These are phyloP conservation scores for Leptopilina drosophilae DNA, from an alignment of 2,888 invertebrate genomes.

Conservation along the genomic window DNA sequence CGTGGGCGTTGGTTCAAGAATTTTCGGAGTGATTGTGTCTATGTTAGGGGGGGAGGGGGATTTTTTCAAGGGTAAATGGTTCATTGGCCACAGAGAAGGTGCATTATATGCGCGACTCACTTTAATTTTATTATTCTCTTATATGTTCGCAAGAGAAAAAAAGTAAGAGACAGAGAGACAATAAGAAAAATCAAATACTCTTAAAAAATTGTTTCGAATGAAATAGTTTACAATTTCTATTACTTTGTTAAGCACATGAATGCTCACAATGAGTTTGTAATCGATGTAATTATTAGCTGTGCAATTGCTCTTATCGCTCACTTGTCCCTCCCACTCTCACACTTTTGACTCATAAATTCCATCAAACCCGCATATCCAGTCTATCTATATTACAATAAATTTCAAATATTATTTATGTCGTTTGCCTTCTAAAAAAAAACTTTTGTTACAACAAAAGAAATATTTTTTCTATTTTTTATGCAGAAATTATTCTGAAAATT, in stretches of 20 bases:
- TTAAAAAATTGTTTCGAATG: no score
- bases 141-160: conserved; percentile 65
- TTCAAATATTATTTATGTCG: no score
- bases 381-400: no score
- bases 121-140: conserved; percentile 60
- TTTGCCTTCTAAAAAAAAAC: background rate
- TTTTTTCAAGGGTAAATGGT: conserved; percentile 36
- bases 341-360: conserved; percentile 29
- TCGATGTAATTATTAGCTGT: conserved; percentile 68
- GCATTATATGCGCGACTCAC: conserved; percentile 44
- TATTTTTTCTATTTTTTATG: no score
- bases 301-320: conserved; percentile 58
- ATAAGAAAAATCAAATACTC: no score
- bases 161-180: no score
- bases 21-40: conserved; percentile 40
- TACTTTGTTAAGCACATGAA: conserved; percentile 56
- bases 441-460: background rate
- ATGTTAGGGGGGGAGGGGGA: background rate
- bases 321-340: conserved; percentile 29
- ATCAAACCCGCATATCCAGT: conserved; percentile 44
- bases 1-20: conserved; percentile 38
- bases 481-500: no score
- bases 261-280: conserved; percentile 64
- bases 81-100: conserved; percentile 23
- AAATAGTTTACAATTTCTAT: conserved; percentile 9